These are phyloP conservation scores for Holcopasites calliopsidis DNA, from an alignment of 1,140 invertebrate species.

Conservation along the genomic window DNA sequence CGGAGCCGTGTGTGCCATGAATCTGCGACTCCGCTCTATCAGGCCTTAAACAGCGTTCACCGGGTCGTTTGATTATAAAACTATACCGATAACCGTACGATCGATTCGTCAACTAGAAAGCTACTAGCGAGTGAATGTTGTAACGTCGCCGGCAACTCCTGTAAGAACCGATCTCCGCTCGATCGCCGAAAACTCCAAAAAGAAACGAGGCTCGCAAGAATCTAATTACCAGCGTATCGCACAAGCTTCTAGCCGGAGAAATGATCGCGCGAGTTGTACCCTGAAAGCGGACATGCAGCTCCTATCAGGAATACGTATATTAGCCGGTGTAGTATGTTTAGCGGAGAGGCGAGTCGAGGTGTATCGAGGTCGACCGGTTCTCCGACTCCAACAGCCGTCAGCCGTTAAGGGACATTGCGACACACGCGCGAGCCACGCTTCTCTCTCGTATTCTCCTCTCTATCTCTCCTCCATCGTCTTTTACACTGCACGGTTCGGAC, in stretches of 20 bases:
- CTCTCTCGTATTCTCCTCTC: slow-evolving; percentile 14
- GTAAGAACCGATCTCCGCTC: background rate
- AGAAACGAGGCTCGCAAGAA: background rate
- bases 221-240: slow-evolving; percentile 9
- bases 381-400: slow-evolving; percentile 74
- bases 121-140: too few species aligned
- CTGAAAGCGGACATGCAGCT: slow-evolving; percentile 19
- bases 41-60: slow-evolving; percentile 52
- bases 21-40: slow-evolving; percentile 29
- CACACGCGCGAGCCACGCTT: slow-evolving; percentile 62
- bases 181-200: background rate
- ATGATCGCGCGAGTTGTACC: background rate
- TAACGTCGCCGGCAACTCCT: too few species aligned
- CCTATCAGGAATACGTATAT: slow-evolving; percentile 56
- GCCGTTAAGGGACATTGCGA: slow-evolving; percentile 76
- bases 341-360: slow-evolving; percentile 59
- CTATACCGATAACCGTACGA: slow-evolving; percentile 3
- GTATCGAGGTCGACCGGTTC: slow-evolving; percentile 78
- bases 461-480: background rate
- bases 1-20: slow-evolving; percentile 9
- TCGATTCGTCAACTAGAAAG: too few species aligned
- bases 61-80: slow-evolving; percentile 36
- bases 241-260: background rate
- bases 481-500: slow-evolving; percentile 40
- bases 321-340: slow-evolving; percentile 46